Conservation (phyloP, 2,797 vertebrate genomes). For the Pipistrellus nathusii region DNA sequence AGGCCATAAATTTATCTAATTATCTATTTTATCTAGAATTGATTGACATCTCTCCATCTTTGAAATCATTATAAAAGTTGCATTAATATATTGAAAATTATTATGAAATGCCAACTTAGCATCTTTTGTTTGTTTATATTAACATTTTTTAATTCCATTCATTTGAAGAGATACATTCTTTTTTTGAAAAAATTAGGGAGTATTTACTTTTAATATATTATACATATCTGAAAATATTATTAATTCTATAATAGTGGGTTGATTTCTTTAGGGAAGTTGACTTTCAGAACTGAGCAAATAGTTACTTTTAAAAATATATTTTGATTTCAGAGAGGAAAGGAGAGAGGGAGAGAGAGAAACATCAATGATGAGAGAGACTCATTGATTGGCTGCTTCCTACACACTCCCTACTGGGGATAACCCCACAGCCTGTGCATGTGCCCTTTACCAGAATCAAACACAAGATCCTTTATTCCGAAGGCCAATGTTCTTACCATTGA, state of each 20-base stretch:
- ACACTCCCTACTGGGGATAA: no score
- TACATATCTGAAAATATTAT: background rate
- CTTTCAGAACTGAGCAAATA: background rate
- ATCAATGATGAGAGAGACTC: no score
- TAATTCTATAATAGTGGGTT: background rate
- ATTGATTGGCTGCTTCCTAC: no score
- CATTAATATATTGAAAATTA: background rate
- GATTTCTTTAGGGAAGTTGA: background rate
- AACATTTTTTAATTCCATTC: slow-evolving; percentile 25
- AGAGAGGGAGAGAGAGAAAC: no score
- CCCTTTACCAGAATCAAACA: no score
- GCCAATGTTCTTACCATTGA: no score
- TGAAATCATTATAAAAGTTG: slow-evolving; percentile 26
- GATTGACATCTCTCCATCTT: background rate
- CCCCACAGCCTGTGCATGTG: no score
- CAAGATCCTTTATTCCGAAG: no score
- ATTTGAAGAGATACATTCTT: background rate
- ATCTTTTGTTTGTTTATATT: background rate
- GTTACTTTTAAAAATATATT: background rate
- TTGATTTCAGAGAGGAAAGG: background rate
- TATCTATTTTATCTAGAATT: background rate
- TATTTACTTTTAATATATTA: background rate
- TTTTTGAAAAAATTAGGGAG: background rate
- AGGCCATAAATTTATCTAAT: background rate
- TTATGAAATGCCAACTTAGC: background rate